Evolutionary conservation across 2,113 vertebrate species (phyloP), one percentile per base, ranked within the genome.

Genomic region (Maccullochella peelii): DNA sequence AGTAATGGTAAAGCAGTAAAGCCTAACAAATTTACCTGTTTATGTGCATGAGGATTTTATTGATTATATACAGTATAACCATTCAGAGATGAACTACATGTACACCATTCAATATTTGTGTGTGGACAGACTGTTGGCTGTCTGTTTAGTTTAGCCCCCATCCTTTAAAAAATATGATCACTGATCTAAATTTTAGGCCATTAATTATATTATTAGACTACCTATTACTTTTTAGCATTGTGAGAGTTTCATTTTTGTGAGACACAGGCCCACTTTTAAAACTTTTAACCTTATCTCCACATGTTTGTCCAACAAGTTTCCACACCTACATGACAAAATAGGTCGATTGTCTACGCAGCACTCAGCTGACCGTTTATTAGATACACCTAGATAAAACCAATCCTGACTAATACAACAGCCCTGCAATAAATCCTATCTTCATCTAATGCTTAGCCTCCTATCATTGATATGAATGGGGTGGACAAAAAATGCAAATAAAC

Each of bases 21-120:
- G 25, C 65, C 70, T 14, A n/a, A 81, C 78, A 33, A 3, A 78
- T 78, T 38, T 40, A 83, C 66, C 69, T 83, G 79, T 79, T 79
- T 88, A 69, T 87, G 85, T 65, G 77, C 79, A 52, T 21, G 58
- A 69, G 25, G 70, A 67, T 54, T 82, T 71, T 58, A 78, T 79
- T 85, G 84, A 81, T 80, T 63, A 73, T 27, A 50, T 61, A 86
- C 86, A 86, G 66, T 49, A 0, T 1, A 25, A 44, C 20, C 70
- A 78, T 83, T 86, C 73, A 58, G 25, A 52, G 2, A 42, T 18
- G 63, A 20, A 33, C 20, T 62, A 50, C 67, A 58, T 30, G 30
- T 79, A 50, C 36, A 78, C 50, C 55, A 21, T 23, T 74, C 62
- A 30, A 9, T 67, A 59, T 82, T 70, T 77, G 42, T 25, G 33